Conservation (phyloP, 2,888 invertebrate genomes). For the Hecatera dysodea region DNA sequence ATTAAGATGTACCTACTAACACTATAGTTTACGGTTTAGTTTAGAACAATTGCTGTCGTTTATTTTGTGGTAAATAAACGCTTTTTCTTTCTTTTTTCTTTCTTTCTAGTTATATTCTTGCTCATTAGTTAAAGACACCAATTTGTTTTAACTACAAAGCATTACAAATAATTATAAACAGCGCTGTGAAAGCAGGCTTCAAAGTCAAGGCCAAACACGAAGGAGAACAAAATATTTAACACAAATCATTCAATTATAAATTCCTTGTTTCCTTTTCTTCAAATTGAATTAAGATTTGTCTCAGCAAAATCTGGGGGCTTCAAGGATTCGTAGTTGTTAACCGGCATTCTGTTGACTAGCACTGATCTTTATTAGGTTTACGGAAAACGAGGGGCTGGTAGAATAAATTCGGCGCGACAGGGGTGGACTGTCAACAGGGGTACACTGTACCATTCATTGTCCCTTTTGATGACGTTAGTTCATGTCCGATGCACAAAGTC, state of each 20-base stretch:
- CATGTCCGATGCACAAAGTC: constrained; percentile 84
- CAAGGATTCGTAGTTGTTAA: constrained; percentile 74
- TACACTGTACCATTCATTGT: constrained; percentile 73
- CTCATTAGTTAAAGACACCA: constrained; percentile 3
- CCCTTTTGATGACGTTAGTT: constrained; percentile 82
- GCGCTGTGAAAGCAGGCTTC: background rate
- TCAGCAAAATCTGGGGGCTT: constrained; percentile 68
- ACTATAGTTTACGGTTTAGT: no score
- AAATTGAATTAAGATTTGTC: constrained; percentile 84
- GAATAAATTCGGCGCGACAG: constrained; percentile 80
- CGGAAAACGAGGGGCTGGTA: constrained; percentile 73
- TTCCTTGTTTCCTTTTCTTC: constrained; percentile 77
- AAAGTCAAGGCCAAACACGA: constrained; percentile 44
- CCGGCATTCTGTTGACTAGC: constrained; percentile 75
- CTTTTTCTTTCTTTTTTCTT: no score
- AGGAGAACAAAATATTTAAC: constrained; percentile 38
- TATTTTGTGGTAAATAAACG: no score
- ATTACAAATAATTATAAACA: background rate
- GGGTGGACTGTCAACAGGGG: constrained; percentile 76
- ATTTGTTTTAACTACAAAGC: background rate
- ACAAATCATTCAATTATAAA: constrained; percentile 67
- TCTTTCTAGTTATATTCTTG: background rate
- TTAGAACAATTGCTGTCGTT: no score
- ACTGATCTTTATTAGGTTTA: constrained; percentile 85
- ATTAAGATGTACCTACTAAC: no score